Evolutionary conservation across 1,140 invertebrate genomes (phyloP).

Genomic region (Camponotus vicinus): DNA sequence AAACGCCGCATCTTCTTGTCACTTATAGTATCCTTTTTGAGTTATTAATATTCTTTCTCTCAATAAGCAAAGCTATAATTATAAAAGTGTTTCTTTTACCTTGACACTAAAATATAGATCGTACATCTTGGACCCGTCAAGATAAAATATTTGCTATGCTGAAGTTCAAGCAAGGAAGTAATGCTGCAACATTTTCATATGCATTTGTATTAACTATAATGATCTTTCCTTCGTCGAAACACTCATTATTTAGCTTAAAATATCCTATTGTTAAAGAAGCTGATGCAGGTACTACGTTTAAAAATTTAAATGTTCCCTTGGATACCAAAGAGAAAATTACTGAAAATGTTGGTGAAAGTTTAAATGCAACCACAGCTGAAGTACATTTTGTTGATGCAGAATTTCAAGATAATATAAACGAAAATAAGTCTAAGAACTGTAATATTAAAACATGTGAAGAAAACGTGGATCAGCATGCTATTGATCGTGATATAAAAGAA

Average conservation of each 20-base stretch:
- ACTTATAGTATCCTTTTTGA: conserved; percentile 83
- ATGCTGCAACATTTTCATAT: conserved; percentile 76
- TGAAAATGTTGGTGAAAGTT: neutral
- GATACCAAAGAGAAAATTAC: conserved; percentile 3
- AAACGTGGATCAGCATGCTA: neutral
- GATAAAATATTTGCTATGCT: conserved; percentile 83
- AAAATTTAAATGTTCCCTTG: conserved; percentile 15
- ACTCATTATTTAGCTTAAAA: conserved; percentile 5
- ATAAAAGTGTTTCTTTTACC: conserved; percentile 67
- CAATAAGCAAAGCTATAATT: neutral
- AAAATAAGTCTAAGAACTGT: neutral
- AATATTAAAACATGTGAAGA: neutral
- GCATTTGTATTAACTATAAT: conserved; percentile 82
- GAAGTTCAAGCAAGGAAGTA: conserved; percentile 80
- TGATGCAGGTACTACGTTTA: conserved; percentile 3
- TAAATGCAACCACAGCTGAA: neutral
- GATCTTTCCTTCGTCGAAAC: conserved; percentile 22
- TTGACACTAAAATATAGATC: conserved; percentile 69
- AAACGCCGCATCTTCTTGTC: conserved; percentile 82
- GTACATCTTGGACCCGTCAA: conserved; percentile 81
- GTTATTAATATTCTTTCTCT: neutral
- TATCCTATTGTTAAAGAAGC: conserved; percentile 37
- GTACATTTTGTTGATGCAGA: neutral
- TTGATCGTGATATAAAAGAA: neutral
- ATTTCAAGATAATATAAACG: neutral